Conservation (phyloP, 2,113 vertebrate species). For the Micronycteris hirsuta region DNA sequence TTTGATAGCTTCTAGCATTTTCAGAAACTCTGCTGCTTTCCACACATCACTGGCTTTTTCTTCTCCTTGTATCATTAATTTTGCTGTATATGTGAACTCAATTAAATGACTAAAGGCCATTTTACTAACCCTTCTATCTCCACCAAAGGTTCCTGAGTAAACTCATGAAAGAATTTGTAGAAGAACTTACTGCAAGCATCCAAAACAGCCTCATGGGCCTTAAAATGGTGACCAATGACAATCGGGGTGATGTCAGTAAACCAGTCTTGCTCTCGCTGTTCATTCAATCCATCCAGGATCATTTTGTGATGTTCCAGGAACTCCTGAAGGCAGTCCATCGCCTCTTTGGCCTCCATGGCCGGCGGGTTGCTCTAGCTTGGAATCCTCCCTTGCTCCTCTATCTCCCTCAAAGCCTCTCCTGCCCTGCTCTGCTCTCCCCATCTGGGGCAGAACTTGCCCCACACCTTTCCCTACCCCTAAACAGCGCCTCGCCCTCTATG, state of each 20-base stretch:
- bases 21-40: conserved; percentile 98
- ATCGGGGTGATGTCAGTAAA: conserved; percentile 99
- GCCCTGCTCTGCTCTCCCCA: background rate
- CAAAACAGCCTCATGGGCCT: conserved; percentile 97
- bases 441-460: background rate
- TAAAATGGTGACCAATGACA: conserved; percentile 97
- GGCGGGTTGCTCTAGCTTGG: conserved; percentile 41
- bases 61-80: conserved; percentile 89
- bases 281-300: conserved; percentile 96
- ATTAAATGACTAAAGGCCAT: conserved; percentile 95
- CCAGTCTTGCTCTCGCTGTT: conserved; percentile 94
- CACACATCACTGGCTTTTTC: conserved; percentile 95
- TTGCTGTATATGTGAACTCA: conserved; percentile 98
- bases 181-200: conserved; percentile 99
- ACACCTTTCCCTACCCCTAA: background rate
- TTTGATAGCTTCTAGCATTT: conserved; percentile 99
- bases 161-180: conserved; percentile 98
- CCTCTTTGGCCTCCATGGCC: conserved; percentile 90
- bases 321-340: conserved; percentile 85
- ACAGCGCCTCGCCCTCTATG: background rate
- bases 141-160: conserved; percentile 96
- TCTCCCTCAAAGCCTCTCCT: background rate
- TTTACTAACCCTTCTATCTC: conserved; percentile 99
- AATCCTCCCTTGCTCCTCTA: background rate
- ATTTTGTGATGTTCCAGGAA: conserved; percentile 98